Evolutionary conservation across 2,797 vertebrate species (phyloP).

Genomic region (Hippoglossus hippoglossus): DNA sequence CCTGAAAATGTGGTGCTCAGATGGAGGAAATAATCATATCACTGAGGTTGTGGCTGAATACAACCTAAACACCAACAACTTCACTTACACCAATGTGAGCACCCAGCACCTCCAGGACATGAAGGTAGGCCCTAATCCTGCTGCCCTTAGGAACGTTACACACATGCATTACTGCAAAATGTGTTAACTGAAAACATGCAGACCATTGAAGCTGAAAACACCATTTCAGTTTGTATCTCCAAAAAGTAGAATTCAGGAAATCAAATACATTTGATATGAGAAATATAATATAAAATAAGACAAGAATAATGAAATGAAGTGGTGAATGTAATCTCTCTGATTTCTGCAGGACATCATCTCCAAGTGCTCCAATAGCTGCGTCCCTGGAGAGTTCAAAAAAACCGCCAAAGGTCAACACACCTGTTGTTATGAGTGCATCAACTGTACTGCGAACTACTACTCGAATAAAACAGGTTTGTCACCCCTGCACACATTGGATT

Average conservation of each 20-base stretch:
- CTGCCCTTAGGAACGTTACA: not conserved
- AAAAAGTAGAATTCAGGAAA: not conserved
- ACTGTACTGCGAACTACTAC: constrained; percentile 89
- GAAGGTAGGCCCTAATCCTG: constrained; percentile 76
- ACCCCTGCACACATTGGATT: no score
- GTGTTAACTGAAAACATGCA: constrained; percentile 29
- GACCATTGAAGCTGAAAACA: not conserved
- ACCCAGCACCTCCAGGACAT: constrained; percentile 75
- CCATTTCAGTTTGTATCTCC: not conserved
- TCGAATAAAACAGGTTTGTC: constrained; percentile 86
- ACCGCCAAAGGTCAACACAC: constrained; percentile 87
- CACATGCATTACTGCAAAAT: not conserved
- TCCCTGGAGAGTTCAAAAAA: constrained; percentile 90
- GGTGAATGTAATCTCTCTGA: constrained; percentile 1
- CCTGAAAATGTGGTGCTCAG: constrained; percentile 85
- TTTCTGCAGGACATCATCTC: constrained; percentile 83
- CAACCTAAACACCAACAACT: constrained; percentile 72
- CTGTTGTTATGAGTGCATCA: constrained; percentile 91
- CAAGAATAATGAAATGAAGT: not conserved
- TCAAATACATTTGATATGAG: not conserved
- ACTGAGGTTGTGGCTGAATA: constrained; percentile 84
- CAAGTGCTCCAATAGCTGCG: constrained; percentile 87
- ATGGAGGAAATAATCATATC: constrained; percentile 66
- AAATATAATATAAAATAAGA: not conserved
- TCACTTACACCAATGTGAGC: constrained; percentile 75